phyloP scores from a whole-genome alignment of 2,888 invertebrate species.

The Drosophila putrida region DNA sequence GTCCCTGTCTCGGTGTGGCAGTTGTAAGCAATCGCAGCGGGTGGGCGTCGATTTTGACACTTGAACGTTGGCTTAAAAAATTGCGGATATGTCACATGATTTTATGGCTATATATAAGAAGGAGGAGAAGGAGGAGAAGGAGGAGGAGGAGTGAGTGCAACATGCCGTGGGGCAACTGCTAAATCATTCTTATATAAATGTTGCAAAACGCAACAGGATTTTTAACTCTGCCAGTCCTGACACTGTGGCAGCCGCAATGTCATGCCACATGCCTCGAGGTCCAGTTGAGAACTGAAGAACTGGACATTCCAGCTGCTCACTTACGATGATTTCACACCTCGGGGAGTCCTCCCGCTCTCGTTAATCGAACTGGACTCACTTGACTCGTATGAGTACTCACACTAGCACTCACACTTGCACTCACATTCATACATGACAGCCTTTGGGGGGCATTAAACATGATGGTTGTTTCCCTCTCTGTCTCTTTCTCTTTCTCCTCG shows the following conservation, averaged over 20 bases:
- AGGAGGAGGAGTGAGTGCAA: neutral
- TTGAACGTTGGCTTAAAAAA: constrained; percentile 74
- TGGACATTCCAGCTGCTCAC: constrained; percentile 58
- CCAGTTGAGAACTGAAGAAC: constrained; percentile 29
- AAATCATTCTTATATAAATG: constrained; percentile 72
- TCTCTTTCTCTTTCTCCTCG: neutral
- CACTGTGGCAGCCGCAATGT: constrained; percentile 1
- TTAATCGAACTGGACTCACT: constrained; percentile 24
- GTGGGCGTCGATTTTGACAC: constrained; percentile 78
- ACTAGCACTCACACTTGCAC: neutral
- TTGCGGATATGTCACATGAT: constrained; percentile 82
- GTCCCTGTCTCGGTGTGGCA: constrained; percentile 14
- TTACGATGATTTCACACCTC: constrained; percentile 80
- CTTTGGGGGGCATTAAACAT: constrained; percentile 44
- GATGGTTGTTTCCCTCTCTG: constrained; percentile 15
- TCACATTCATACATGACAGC: constrained; percentile 34
- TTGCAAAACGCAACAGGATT: constrained; percentile 71
- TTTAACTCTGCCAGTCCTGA: too few species aligned
- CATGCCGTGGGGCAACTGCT: constrained; percentile 62
- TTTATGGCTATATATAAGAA: constrained; percentile 57
- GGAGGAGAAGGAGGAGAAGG: neutral
- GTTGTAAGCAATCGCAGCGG: constrained; percentile 58
- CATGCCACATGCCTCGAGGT: constrained; percentile 4
- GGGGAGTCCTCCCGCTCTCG: constrained; percentile 66
- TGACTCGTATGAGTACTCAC: constrained; percentile 8